Conservation (phyloP, 2,113 vertebrate species). For the Solenodon paradoxus region DNA sequence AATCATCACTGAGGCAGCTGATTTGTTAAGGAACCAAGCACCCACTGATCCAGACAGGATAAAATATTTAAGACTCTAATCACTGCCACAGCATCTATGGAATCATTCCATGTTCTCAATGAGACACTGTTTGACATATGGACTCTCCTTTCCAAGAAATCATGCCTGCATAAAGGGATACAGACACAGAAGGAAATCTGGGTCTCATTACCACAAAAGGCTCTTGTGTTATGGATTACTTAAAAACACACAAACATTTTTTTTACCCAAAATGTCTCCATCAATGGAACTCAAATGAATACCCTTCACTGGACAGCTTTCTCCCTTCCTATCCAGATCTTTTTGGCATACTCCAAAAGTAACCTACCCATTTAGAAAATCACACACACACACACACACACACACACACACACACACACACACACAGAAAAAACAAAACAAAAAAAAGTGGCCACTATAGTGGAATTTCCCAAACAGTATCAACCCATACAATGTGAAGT, state of each 20-base stretch:
- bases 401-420: too few relatives aligned
- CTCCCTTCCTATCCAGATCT: not conserved
- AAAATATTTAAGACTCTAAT: conserved; percentile 73
- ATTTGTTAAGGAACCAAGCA: conserved; percentile 69
- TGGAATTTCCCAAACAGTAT: not conserved
- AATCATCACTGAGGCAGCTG: conserved; percentile 67
- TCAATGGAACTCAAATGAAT: conserved; percentile 58
- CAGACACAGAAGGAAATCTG: conserved; percentile 75
- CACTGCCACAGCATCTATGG: conserved; percentile 51
- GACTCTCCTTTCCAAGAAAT: conserved; percentile 57
- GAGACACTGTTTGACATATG: conserved; percentile 34
- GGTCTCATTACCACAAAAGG: conserved; percentile 71
- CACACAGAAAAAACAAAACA: too few relatives aligned
- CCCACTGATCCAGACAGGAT: conserved; percentile 72
- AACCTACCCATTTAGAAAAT: conserved; percentile 48
- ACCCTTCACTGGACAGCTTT: not conserved
- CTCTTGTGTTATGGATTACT: conserved; percentile 72
- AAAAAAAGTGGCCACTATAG: not conserved
- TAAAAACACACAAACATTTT: conserved; percentile 42
- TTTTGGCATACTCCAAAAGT: not conserved
- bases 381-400: too few relatives aligned
- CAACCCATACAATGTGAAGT: not conserved
- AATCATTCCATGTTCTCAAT: conserved; percentile 60
- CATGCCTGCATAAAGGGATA: conserved; percentile 63
- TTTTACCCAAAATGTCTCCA: conserved; percentile 70